phyloP scores from a whole-genome alignment of 2,113 vertebrate species.

The Dasyornis broadbenti region DNA sequence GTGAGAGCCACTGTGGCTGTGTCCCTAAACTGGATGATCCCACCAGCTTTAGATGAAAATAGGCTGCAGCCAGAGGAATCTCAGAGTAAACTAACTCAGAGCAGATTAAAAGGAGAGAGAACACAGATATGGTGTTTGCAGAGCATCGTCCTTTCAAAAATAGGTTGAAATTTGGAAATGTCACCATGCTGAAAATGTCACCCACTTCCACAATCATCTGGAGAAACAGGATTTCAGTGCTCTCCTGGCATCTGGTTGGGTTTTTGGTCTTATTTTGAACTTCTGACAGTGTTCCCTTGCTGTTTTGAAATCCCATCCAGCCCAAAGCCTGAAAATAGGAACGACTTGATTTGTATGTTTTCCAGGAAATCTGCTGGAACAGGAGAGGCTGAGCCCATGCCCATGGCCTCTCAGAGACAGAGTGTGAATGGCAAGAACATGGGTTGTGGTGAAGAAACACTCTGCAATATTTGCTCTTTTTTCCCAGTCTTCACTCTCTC shows the following conservation, averaged over 20 bases:
- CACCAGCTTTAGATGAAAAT: not conserved
- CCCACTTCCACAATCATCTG: not conserved
- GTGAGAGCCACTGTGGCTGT: not conserved
- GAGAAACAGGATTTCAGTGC: not conserved
- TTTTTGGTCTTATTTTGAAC: not conserved
- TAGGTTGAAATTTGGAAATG: not conserved
- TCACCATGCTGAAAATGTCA: conserved; percentile 8
- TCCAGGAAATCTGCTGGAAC: not conserved
- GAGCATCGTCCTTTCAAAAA: not conserved
- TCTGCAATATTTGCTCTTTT: not conserved
- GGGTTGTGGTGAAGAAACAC: not conserved
- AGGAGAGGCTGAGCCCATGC: not conserved
- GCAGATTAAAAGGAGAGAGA: not conserved
- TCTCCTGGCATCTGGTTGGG: not conserved
- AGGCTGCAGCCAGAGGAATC: not conserved
- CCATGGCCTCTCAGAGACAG: not conserved
- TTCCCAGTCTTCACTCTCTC: not conserved
- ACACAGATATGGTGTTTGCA: not conserved
- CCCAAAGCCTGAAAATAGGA: not conserved
- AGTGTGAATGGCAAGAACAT: not conserved
- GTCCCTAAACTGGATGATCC: not conserved
- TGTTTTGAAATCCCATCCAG: not conserved
- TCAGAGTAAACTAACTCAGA: not conserved
- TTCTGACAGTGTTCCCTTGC: not conserved
- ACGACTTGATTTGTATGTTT: not conserved